A percentile compares a stretch with the other conserved stretches of the same genome.
phyloP scores from a whole-genome alignment of 2,797 vertebrate genomes.

The Staurois parvus region DNA sequence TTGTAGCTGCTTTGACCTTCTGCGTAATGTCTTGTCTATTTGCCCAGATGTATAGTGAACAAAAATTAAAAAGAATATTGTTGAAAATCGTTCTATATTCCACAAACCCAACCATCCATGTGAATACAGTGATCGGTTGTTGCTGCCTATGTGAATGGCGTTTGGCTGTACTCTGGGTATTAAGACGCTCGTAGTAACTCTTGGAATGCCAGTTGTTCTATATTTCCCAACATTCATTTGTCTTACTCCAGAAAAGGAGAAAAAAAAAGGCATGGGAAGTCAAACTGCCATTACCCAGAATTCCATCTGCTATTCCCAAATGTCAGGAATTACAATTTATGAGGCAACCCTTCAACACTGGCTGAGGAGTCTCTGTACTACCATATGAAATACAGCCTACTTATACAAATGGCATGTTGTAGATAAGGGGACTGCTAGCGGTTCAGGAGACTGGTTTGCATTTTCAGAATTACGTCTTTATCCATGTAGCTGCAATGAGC shows the following conservation, averaged over 20 bases:
- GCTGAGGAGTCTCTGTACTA: not conserved
- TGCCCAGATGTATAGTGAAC: no score
- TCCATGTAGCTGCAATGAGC: not conserved
- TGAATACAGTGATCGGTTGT: no score
- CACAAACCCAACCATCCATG: no score
- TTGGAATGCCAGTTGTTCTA: not conserved
- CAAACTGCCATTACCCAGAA: constrained; percentile 32
- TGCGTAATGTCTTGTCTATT: no score
- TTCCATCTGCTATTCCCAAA: constrained; percentile 2
- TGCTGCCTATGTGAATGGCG: no score
- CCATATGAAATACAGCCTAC: constrained; percentile 4
- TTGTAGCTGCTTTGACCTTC: no score
- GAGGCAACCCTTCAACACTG: constrained; percentile 4
- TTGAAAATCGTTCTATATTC: no score
- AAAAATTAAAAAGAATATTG: no score
- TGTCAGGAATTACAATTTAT: constrained; percentile 32
- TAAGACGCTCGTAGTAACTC: not conserved
- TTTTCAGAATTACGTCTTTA: not conserved
- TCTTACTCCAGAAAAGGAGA: not conserved
- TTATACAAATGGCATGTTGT: not conserved
- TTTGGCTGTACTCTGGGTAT: no score
- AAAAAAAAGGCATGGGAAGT: constrained; percentile 5
- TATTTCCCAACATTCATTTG: not conserved
- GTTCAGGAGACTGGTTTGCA: not conserved
- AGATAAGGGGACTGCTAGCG: not conserved